Percentiles rank a stretch among this genome's conserved stretches.
These are phyloP conservation scores for Aphidius ervi DNA, from an alignment of 1,140 invertebrate species.

Conservation along the genomic window DNA sequence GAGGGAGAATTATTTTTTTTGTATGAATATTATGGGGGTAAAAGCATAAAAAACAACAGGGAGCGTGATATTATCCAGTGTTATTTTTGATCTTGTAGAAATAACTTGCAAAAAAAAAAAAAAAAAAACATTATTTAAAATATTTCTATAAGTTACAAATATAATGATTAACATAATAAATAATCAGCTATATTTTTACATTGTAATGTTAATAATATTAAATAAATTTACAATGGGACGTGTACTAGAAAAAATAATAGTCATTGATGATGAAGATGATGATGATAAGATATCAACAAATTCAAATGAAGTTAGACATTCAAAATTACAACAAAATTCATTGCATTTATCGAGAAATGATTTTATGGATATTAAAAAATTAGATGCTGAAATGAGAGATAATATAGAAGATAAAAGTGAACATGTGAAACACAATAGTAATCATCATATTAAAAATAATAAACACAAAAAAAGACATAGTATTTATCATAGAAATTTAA, in stretches of 20 bases:
- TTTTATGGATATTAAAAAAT: no score
- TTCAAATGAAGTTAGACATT: no score
- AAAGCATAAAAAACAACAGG: constrained; percentile 15
- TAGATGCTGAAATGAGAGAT: background rate
- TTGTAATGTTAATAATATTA: background rate
- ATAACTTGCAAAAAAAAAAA: background rate
- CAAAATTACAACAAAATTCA: no score
- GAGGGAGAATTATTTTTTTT: background rate
- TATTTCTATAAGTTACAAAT: background rate
- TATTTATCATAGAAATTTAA: background rate
- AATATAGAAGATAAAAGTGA: background rate
- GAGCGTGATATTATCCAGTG: constrained; percentile 10
- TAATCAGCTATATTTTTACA: background rate
- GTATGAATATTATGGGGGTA: background rate
- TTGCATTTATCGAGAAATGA: no score
- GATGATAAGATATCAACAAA: no score
- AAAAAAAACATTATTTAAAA: background rate
- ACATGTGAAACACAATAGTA: background rate
- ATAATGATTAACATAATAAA: background rate
- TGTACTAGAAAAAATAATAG: background rate
- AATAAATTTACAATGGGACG: background rate
- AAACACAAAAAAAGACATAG: background rate
- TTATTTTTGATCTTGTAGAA: constrained; percentile 7
- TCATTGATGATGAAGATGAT: background rate
- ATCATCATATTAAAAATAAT: background rate